A percentile compares a stretch with the other conserved stretches of the same genome.
These are phyloP conservation scores for Lophotis ruficrista DNA, from an alignment of 2,113 vertebrate genomes.

Conservation along the genomic window DNA sequence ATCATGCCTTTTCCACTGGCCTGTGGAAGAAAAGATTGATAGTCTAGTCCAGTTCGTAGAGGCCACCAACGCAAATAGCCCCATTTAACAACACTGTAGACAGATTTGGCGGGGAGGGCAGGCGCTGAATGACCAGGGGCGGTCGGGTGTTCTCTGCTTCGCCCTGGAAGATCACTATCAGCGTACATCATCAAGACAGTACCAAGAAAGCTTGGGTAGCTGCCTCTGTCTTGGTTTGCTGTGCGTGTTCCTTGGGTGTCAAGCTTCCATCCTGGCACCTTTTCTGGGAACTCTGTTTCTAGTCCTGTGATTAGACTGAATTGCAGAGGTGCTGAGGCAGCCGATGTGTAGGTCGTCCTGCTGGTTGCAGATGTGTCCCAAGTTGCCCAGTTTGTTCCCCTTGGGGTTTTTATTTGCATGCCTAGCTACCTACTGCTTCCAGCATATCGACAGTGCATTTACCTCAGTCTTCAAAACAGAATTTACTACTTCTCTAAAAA, in stretches of 20 bases:
- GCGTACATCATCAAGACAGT: neutral
- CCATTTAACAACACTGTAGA: constrained; percentile 41
- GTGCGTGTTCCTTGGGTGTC: neutral
- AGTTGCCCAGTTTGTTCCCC: neutral
- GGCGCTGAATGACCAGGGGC: constrained; percentile 7
- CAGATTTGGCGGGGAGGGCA: neutral
- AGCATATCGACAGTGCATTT: neutral
- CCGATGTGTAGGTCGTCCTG: neutral
- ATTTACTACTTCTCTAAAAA: neutral
- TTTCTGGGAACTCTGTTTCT: neutral
- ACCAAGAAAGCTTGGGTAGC: neutral
- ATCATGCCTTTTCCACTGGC: constrained; percentile 29
- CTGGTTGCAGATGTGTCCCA: neutral
- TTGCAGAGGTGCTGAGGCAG: neutral
- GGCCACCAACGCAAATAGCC: constrained; percentile 24
- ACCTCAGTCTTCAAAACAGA: neutral
- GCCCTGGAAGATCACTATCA: neutral
- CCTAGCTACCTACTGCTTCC: neutral
- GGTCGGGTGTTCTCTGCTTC: constrained; percentile 15
- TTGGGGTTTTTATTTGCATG: neutral
- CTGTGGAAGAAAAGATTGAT: constrained; percentile 52
- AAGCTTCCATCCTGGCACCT: neutral
- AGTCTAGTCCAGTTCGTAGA: constrained; percentile 29
- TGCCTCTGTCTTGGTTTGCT: neutral
- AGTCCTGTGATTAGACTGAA: neutral